Base-by-base conservation (phyloP, 1,140 invertebrate genomes). In the Diabrotica undecimpunctata region DNA sequence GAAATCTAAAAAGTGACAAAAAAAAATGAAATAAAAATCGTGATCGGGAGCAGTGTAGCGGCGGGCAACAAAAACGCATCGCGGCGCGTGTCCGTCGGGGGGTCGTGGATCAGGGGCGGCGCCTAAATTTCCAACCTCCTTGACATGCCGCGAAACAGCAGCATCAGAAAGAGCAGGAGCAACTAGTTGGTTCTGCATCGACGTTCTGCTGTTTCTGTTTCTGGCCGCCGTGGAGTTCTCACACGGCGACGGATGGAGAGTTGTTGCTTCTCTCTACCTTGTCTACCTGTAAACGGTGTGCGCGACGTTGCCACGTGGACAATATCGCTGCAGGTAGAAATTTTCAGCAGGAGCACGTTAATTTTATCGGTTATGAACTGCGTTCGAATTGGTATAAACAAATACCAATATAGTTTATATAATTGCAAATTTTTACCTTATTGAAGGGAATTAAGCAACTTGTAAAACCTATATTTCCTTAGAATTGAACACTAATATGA, bases 161-260 rank as follows among this genome's bases (percentile, higher is more conserved):
- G 41, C 41, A 46, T 46, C 41, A n/a, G 41, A 46, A 46, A 46
- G 41, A 46, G 41, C 52, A 62, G 62, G 58, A 55, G 58, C 57
- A 60, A 50, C 57, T 68, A 61, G 35, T 56, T 65, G 52, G 54
- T 61, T 54, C 36, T 62, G 62, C 51, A 60, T 61, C 50, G 37
- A 58, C 67, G 62, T 57, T 41, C 50, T 62, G 38, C 62, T 55
- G 51, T 52, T 69, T 64, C 65, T 50, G 46, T 56, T 58, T 69
- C 53, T 54, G 61, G 66, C 54, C 64, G 25, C 25, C 25, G 25
- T 25, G 25, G 25, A 25, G 25, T 25, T 25, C 25, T 25, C 25
- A 62, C 38, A 41, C 46, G 35, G 39, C 54, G 62, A 37, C 50
- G 57, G 55, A 52, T 46, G 65, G 13, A 62, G 55, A 38, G 41